Conservation (phyloP, 1,140 invertebrate genomes). For the Micrasema minimum region DNA sequence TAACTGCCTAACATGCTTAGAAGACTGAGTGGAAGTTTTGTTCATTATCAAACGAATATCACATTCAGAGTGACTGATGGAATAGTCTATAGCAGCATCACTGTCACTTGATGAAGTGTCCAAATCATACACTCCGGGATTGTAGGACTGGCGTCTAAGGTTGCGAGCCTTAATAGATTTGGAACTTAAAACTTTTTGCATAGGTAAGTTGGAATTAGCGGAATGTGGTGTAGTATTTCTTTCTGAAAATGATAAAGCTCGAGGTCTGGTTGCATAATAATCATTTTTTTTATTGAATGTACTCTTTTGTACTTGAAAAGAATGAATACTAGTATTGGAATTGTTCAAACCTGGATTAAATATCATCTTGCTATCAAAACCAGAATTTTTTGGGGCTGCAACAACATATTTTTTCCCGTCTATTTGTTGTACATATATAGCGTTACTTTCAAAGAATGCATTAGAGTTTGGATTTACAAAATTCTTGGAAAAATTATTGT, state of each 20-base stretch:
- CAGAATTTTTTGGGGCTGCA: slow-evolving; percentile 25
- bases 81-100: slow-evolving; percentile 56
- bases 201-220: slow-evolving; percentile 18
- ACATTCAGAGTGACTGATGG: slow-evolving; percentile 61
- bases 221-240: slow-evolving; percentile 55
- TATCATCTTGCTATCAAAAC: slow-evolving; percentile 30
- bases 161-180: slow-evolving; percentile 64
- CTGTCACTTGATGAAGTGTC: slow-evolving; percentile 59
- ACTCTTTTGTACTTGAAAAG: slow-evolving; percentile 37
- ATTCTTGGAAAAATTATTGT: slow-evolving; percentile 30
- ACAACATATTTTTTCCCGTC: slow-evolving; percentile 40
- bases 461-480: neutral
- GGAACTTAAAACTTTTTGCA: slow-evolving; percentile 40
- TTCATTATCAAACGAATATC: slow-evolving; percentile 58
- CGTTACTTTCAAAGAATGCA: slow-evolving; percentile 1
- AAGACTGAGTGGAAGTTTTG: slow-evolving; percentile 23
- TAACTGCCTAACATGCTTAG: slow-evolving; percentile 30
- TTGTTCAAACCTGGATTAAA: slow-evolving; percentile 29
- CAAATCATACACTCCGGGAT: slow-evolving; percentile 63
- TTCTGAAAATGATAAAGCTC: slow-evolving; percentile 43
- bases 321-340: slow-evolving; percentile 43
- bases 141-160: slow-evolving; percentile 66
- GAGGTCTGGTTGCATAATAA: slow-evolving; percentile 11
- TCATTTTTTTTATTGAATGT: slow-evolving; percentile 29
- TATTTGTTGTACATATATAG: slow-evolving; percentile 29